phyloP scores from a whole-genome alignment of 2,797 vertebrate species.

The Nannoperca australis region DNA sequence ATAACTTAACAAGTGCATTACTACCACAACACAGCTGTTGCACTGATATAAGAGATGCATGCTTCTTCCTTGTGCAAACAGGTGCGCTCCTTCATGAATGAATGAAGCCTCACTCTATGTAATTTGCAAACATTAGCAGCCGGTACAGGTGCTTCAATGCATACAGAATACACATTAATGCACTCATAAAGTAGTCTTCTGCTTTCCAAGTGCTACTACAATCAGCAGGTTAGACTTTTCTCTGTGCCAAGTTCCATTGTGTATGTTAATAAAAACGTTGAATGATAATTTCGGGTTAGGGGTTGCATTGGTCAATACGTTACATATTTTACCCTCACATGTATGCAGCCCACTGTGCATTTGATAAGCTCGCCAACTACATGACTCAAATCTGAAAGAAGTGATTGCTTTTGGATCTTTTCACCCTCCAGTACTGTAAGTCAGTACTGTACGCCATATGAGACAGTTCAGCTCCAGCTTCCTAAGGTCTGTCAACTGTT shows the following conservation, averaged over 20 bases:
- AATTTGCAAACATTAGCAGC: constrained; percentile 64
- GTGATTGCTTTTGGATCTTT: constrained; percentile 31
- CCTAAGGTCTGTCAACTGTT: neutral
- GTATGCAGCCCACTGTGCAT: neutral
- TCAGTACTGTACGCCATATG: neutral
- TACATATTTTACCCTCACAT: constrained; percentile 23
- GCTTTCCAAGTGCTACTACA: constrained; percentile 8
- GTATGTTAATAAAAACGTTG: constrained; percentile 3
- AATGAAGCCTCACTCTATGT: constrained; percentile 21
- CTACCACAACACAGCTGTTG: constrained; percentile 48
- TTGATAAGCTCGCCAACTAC: constrained; percentile 17
- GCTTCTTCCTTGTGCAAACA: constrained; percentile 15
- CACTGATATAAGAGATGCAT: constrained; percentile 19
- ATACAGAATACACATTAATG: constrained; percentile 56
- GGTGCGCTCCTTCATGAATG: constrained; percentile 38
- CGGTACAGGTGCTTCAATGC: constrained; percentile 40
- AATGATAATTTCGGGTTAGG: neutral
- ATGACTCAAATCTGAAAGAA: constrained; percentile 34
- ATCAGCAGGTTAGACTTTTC: constrained; percentile 21
- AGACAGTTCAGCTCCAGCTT: constrained; percentile 3
- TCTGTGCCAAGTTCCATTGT: neutral
- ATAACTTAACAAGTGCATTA: constrained; percentile 57
- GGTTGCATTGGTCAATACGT: constrained; percentile 6
- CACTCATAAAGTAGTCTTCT: constrained; percentile 29
- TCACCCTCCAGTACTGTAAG: neutral